Base-by-base conservation (phyloP, 2,888 invertebrate genomes). In the Leptopilina drosophilae region DNA sequence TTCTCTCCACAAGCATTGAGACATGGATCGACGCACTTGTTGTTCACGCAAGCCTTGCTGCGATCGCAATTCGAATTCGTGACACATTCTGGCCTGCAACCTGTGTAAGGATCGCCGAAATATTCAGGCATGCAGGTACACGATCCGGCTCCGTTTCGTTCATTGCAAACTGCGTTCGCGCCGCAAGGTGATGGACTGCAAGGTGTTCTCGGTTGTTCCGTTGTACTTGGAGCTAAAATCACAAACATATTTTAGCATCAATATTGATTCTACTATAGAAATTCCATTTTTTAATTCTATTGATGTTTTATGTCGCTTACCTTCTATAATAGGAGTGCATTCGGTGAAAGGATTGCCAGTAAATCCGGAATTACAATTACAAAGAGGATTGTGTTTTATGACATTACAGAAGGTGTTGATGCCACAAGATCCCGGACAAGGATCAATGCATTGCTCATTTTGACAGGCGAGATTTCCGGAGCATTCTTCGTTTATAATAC, bases 151-250 rank as follows among this genome's bases (percentile, higher is more conserved):
- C 95, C 95, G 90, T 96, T 96, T 85, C 95, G 94, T 92, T 96
- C 97, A 89, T 95, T 96, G 89, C 98, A 98, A 80, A 96, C 88
- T 12, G 98, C 95, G 91, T 97, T 97, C 12, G 96, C 95, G 49
- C 97, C 97, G 89, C 97, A 97, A 3, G 97, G 97, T 53, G 96
- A 96, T 64, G 96, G 96, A 90, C 95, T 95, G 89, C 97, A 97
- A 2, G 97, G 97, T 56, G 91, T 92, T 92, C 94, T 95, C 84
- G 94, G 95, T 89, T 94, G 95, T 89, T 94, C 95, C 82, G 92
- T 92, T 33, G 94, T 93, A 83, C 93, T 92, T 49, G 93, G 92
- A 83, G 93, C 73, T 73, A 33, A 53, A 73, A 56, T 33, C 94
- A 94, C 86, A 12, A 15, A 20, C 15, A 12, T 8, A 9, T 69